Evolutionary conservation across 2,113 vertebrate species (phyloP).

Genomic region (Thamnaconus septentrionalis): DNA sequence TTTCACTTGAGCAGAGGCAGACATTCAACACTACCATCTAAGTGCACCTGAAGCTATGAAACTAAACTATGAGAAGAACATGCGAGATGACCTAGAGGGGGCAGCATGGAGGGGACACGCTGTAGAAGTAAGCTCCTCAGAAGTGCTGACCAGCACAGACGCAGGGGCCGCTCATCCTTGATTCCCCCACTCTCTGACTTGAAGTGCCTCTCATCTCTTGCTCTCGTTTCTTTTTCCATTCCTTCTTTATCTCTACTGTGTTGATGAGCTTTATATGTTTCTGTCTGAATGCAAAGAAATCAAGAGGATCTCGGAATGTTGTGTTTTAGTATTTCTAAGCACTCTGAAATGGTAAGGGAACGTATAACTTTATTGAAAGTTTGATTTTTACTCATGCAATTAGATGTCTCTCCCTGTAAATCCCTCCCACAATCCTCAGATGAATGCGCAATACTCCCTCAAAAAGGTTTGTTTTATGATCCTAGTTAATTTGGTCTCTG

Average conservation of each 20-base stretch:
- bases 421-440: neutral
- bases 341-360: too few relatives aligned
- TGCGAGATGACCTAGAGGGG: neutral
- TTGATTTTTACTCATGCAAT: conserved; percentile 1
- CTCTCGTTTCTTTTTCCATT: conserved; percentile 11
- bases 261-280: neutral
- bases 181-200: conserved; percentile 23
- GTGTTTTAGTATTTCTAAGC: too few relatives aligned
- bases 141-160: conserved; percentile 2
- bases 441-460: too few relatives aligned
- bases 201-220: conserved; percentile 59
- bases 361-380: neutral
- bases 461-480: too few relatives aligned
- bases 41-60: too few relatives aligned
- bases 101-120: conserved; percentile 5
- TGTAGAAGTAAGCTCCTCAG: neutral
- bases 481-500: too few relatives aligned
- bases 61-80: conserved; percentile 5
- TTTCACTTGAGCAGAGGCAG: conserved; percentile 9
- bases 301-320: neutral
- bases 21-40: conserved; percentile 20
- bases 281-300: too few relatives aligned
- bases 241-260: conserved; percentile 10
- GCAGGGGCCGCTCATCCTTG: conserved; percentile 1
- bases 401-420: neutral